Evolutionary conservation across 2,888 invertebrate genomes (phyloP).

Genomic region (Cryptus viduatorius): DNA sequence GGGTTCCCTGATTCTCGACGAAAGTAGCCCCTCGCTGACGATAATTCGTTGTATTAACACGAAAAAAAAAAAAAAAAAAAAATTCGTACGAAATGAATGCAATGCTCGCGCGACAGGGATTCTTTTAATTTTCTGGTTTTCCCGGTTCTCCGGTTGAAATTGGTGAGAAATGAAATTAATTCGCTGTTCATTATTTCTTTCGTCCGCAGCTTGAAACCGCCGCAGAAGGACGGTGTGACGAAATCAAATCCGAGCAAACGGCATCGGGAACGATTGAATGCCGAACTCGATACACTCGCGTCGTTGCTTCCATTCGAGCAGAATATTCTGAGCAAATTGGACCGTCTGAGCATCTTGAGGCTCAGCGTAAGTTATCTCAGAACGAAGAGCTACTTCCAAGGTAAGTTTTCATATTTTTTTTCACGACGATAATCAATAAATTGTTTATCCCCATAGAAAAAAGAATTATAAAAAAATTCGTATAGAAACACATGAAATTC

Average conservation of each 20-base stretch:
- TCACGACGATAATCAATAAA: background rate
- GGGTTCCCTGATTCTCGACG: background rate
- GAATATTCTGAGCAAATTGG: conserved; percentile 98
- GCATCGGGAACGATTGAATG: conserved; percentile 98
- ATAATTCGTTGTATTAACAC: conserved; percentile 2
- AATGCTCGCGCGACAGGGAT: background rate
- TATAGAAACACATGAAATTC: too few relatives aligned
- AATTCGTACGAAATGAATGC: background rate
- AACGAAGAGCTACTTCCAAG: conserved; percentile 99
- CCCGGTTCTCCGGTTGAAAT: conserved; percentile 5
- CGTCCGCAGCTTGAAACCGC: conserved; percentile 94
- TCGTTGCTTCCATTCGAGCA: conserved; percentile 98
- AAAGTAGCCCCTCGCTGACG: background rate
- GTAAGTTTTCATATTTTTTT: conserved; percentile 87
- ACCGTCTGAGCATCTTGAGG: conserved; percentile 98
- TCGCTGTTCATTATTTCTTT: conserved; percentile 36
- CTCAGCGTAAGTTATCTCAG: conserved; percentile 99
- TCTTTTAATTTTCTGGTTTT: conserved; percentile 10
- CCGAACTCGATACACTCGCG: conserved; percentile 98
- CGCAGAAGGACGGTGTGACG: conserved; percentile 97
- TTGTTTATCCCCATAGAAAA: too few relatives aligned
- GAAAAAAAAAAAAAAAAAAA: background rate
- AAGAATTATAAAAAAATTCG: too few relatives aligned
- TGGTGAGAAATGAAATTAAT: conserved; percentile 8
- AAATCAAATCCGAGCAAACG: conserved; percentile 99